Evolutionary conservation across 2,888 invertebrate genomes (phyloP).

Genomic region (Salpingus planirostris): DNA sequence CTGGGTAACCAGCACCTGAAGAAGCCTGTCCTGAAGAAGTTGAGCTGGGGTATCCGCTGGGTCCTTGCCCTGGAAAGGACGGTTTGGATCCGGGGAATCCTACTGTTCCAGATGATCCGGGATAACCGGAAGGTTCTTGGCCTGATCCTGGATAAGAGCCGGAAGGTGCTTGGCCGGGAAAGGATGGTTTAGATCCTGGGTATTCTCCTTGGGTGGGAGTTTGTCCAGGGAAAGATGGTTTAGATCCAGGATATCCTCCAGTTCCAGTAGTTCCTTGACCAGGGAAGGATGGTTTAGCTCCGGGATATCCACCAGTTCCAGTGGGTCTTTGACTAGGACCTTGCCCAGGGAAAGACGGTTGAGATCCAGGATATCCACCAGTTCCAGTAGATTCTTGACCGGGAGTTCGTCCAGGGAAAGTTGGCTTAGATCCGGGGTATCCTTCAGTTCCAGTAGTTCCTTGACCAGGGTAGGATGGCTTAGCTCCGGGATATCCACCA

Average conservation of each 20-base stretch:
- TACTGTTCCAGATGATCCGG: conserved; percentile 18
- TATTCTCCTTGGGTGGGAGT: conserved; percentile 2
- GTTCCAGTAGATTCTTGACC: conserved; percentile 26
- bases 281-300: too few species aligned
- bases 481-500: conserved; percentile 12
- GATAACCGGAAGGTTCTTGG: conserved; percentile 12
- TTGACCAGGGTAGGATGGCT: conserved; percentile 6
- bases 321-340: conserved; percentile 12
- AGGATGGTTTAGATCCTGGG: conserved; percentile 15
- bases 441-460: conserved; percentile 3
- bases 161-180: conserved; percentile 9
- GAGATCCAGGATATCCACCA: conserved; percentile 16
- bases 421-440: conserved; percentile 6
- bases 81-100: conserved; percentile 12
- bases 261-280: conserved; percentile 1
- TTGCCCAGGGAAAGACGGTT: too few species aligned
- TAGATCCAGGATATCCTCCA: not conserved
- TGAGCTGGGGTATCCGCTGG: conserved; percentile 5
- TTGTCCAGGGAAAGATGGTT: conserved; percentile 6
- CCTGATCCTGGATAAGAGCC: conserved; percentile 8
- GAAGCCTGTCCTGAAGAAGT: conserved; percentile 1
- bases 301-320: conserved; percentile 5
- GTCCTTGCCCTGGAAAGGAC: too few species aligned
- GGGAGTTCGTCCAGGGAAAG: conserved; percentile 11
- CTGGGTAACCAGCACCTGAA: conserved; percentile 1